Conservation (phyloP, 2,888 invertebrate genomes). For the Pristionchus maxplancki region DNA sequence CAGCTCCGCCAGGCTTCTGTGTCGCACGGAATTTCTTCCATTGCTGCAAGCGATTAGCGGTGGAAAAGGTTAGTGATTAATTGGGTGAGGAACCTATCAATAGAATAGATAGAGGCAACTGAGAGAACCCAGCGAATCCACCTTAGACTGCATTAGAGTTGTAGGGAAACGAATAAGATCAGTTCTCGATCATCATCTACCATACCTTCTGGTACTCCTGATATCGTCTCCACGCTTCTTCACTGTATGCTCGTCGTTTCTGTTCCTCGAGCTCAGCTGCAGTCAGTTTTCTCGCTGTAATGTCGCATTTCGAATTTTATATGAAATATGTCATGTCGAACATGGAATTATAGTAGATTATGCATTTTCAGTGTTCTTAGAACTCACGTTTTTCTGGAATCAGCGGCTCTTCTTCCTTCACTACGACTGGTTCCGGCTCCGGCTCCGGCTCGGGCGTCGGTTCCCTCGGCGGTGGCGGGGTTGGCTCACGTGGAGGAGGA, state of each 20-base stretch:
- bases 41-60: constrained; percentile 62
- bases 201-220: constrained; percentile 75
- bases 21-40: constrained; percentile 77
- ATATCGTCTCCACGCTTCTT: constrained; percentile 75
- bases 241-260: constrained; percentile 74
- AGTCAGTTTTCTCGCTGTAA: constrained; percentile 63
- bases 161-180: neutral
- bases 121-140: neutral
- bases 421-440: constrained; percentile 63
- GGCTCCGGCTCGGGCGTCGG: constrained; percentile 57
- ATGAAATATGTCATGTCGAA: neutral
- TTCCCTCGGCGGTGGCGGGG: constrained; percentile 51
- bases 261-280: constrained; percentile 71
- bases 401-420: constrained; percentile 53
- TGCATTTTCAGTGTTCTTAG: neutral
- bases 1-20: constrained; percentile 50
- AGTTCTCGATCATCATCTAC: neutral
- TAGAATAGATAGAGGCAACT: constrained; percentile 6
- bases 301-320: neutral
- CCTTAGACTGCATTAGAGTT: neutral
- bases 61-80: neutral
- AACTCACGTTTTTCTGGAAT: constrained; percentile 24
- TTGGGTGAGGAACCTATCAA: neutral
- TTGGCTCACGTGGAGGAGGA: constrained; percentile 50
- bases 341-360: neutral